Evolutionary conservation across 2,888 invertebrate genomes (phyloP).

Genomic region (Tholera decimalis): DNA sequence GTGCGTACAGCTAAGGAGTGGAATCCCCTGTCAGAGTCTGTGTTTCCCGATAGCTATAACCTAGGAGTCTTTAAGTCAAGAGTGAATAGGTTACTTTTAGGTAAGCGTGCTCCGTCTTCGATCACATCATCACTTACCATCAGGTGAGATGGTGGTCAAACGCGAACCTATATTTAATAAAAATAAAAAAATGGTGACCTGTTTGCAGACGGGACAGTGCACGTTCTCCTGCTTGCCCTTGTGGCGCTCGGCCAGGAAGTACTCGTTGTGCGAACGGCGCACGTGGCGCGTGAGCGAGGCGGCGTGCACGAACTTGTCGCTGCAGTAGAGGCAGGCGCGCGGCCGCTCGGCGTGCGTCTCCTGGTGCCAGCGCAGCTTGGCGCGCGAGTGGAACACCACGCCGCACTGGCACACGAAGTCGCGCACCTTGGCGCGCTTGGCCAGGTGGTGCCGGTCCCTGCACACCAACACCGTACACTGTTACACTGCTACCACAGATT

Average conservation of each 20-base stretch:
- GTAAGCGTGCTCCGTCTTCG: too few species aligned
- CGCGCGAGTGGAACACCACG: conserved; percentile 95
- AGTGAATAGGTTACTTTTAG: too few species aligned
- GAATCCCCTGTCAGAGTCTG: too few species aligned
- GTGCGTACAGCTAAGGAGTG: too few species aligned
- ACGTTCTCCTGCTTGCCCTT: conserved; percentile 93
- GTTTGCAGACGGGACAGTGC: conserved; percentile 95
- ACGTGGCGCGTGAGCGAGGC: conserved; percentile 96
- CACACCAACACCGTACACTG: too few species aligned
- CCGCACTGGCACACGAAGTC: conserved; percentile 96
- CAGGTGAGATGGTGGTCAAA: too few species aligned
- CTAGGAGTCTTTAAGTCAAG: too few species aligned
- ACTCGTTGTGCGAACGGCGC: conserved; percentile 95
- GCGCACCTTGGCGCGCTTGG: conserved; percentile 93
- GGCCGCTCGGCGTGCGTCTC: conserved; percentile 96
- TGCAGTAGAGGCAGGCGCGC: conserved; percentile 96
- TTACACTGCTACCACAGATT: neutral
- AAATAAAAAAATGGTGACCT: conserved; percentile 74
- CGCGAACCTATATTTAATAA: too few species aligned
- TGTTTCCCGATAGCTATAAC: too few species aligned
- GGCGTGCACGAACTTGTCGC: conserved; percentile 96
- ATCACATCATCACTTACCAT: too few species aligned
- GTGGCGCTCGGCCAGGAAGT: conserved; percentile 93
- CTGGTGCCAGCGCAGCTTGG: conserved; percentile 96
- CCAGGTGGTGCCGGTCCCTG: conserved; percentile 94